A percentile compares a stretch with the other conserved stretches of the same genome.
Conservation (phyloP, 2,888 invertebrate genomes). For the Icerya purchasi region DNA sequence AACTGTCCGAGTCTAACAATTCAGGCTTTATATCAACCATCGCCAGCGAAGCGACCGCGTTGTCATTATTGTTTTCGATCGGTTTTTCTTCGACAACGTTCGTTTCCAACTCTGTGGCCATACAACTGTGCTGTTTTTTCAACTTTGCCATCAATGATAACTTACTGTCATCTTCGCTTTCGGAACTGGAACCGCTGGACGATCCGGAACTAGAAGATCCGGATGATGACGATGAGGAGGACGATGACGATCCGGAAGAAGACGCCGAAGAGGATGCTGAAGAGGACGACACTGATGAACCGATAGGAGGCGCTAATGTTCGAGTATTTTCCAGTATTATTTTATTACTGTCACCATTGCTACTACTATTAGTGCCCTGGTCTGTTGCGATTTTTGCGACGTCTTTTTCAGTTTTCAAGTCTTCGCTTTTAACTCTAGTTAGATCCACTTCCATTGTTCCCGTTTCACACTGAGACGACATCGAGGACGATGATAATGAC, state of each 20-base stretch:
- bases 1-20: background rate
- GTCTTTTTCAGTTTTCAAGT: background rate
- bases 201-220: constrained; percentile 27
- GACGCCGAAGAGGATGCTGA: constrained; percentile 31
- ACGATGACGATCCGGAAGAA: constrained; percentile 29
- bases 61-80: background rate
- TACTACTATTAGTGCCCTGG: background rate
- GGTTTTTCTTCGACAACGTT: background rate
- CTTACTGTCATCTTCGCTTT: constrained; percentile 32
- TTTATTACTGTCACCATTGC: constrained; percentile 11
- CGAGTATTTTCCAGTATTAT: constrained; percentile 14
- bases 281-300: constrained; percentile 27
- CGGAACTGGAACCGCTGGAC: constrained; percentile 25
- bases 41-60: background rate
- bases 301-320: constrained; percentile 18
- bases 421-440: background rate
- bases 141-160: constrained; percentile 10
- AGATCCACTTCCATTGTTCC: too few species aligned
- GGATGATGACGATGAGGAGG: constrained; percentile 31
- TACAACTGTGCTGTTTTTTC: constrained; percentile 14
- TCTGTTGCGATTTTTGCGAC: background rate
- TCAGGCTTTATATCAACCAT: background rate
- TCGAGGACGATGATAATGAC: background rate
- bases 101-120: constrained; percentile 14
- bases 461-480: too few species aligned